These are phyloP conservation scores for Drosophila pseudoananassae DNA, from an alignment of 1,140 invertebrate species.

Conservation along the genomic window DNA sequence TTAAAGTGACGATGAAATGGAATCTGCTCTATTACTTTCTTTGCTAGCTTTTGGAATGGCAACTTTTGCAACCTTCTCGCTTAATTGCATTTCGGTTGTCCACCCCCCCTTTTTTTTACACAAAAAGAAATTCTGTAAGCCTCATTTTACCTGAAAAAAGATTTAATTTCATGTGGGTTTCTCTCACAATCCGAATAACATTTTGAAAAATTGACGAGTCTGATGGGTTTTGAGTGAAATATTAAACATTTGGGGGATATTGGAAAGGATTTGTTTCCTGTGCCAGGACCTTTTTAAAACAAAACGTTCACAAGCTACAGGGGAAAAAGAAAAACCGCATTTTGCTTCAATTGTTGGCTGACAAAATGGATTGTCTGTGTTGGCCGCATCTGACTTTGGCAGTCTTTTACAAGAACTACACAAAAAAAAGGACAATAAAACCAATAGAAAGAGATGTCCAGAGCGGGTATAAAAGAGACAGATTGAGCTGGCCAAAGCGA, in stretches of 20 bases:
- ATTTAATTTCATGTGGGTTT: neutral
- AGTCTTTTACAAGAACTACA: slow-evolving; percentile 18
- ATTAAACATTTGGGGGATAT: neutral
- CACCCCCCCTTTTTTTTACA: neutral
- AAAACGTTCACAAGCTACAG: neutral
- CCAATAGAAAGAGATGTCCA: slow-evolving; percentile 3
- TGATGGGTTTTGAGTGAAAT: neutral
- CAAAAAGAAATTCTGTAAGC: neutral
- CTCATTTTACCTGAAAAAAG: too few relatives aligned
- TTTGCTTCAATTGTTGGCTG: slow-evolving; percentile 51
- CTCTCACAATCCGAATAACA: too few relatives aligned
- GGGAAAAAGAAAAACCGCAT: slow-evolving; percentile 39
- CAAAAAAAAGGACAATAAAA: slow-evolving; percentile 11
- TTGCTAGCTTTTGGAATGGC: neutral
- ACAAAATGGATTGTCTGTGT: slow-evolving; percentile 56
- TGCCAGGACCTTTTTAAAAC: neutral
- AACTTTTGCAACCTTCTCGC: slow-evolving; percentile 14
- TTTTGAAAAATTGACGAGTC: neutral
- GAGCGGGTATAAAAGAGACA: neutral
- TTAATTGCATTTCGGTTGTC: slow-evolving; percentile 45
- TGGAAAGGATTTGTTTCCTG: neutral
- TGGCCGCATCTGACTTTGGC: slow-evolving; percentile 48
- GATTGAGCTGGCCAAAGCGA: neutral
- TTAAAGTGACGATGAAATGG: neutral
- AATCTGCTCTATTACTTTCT: neutral